These are phyloP conservation scores for Anastrepha ludens DNA, from an alignment of 1,140 invertebrate genomes.

Conservation along the genomic window DNA sequence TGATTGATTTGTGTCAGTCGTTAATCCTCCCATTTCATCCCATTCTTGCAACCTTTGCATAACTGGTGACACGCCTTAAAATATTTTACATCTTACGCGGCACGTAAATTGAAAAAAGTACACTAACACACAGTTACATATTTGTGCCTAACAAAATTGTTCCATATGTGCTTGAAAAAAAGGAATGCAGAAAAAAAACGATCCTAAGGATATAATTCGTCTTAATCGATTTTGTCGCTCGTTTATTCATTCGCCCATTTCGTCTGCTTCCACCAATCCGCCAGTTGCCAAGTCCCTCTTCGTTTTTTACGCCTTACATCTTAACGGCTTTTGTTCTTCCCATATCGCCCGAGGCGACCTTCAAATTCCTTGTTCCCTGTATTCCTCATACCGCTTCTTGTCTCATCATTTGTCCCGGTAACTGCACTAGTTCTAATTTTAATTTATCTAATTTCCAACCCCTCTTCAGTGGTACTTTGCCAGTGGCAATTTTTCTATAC, in stretches of 20 bases:
- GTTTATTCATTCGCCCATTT: neutral
- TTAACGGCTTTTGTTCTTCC: neutral
- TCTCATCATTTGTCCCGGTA: slow-evolving; percentile 50
- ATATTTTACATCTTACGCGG: slow-evolving; percentile 43
- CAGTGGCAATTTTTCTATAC: slow-evolving; percentile 60
- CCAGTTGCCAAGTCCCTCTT: slow-evolving; percentile 11
- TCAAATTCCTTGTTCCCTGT: slow-evolving; percentile 10
- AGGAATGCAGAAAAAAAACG: neutral
- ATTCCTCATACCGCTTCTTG: neutral
- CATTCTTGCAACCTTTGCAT: neutral
- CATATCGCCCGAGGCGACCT: slow-evolving; percentile 55
- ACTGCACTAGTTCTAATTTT: slow-evolving; percentile 72
- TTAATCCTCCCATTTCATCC: neutral
- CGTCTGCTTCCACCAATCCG: slow-evolving; percentile 23
- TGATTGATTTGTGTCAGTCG: neutral
- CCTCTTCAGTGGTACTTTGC: slow-evolving; percentile 21
- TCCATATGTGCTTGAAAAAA: neutral
- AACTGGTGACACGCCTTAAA: neutral
- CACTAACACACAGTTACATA: no score
- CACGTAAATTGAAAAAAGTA: slow-evolving; percentile 24
- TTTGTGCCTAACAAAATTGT: neutral
- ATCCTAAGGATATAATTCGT: slow-evolving; percentile 32
- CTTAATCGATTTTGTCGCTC: slow-evolving; percentile 54
- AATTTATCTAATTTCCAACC: slow-evolving; percentile 62
- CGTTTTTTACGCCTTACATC: neutral